phyloP scores from a whole-genome alignment of 2,797 vertebrate species.

The Chromobotia macracanthus region DNA sequence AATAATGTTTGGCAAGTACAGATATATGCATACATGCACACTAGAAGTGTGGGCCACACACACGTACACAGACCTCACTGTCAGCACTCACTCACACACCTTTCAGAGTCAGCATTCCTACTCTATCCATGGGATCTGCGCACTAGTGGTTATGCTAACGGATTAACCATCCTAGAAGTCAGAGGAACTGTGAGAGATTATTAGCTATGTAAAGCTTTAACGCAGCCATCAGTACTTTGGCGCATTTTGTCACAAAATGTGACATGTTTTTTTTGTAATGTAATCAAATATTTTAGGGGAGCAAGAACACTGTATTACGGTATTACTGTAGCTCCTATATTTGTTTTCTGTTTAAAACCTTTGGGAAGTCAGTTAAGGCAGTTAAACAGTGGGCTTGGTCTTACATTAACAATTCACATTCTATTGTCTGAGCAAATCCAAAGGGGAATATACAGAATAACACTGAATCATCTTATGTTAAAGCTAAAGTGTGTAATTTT shows the following conservation, averaged over 20 bases:
- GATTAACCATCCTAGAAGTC: no score
- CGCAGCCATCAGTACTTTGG: background rate
- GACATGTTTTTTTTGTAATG: background rate
- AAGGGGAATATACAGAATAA: background rate
- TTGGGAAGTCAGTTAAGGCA: background rate
- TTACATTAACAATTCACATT: background rate
- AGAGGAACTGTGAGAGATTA: background rate
- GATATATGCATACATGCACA: slow-evolving; percentile 10
- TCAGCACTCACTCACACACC: slow-evolving; percentile 40
- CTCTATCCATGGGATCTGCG: background rate
- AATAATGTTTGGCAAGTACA: slow-evolving; percentile 59
- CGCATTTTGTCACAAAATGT: background rate
- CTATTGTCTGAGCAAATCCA: background rate
- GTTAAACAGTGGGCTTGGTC: background rate
- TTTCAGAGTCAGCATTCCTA: background rate
- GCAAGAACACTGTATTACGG: background rate
- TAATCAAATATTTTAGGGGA: background rate
- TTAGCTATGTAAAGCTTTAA: background rate
- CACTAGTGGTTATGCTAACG: background rate
- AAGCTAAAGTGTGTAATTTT: background rate
- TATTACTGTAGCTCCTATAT: background rate
- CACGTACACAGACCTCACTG: slow-evolving; percentile 15
- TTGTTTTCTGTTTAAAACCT: background rate
- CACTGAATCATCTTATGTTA: background rate
- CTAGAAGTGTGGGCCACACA: slow-evolving; percentile 9